Conservation (phyloP, 2,797 vertebrate genomes). For the Myotis vivesi region DNA sequence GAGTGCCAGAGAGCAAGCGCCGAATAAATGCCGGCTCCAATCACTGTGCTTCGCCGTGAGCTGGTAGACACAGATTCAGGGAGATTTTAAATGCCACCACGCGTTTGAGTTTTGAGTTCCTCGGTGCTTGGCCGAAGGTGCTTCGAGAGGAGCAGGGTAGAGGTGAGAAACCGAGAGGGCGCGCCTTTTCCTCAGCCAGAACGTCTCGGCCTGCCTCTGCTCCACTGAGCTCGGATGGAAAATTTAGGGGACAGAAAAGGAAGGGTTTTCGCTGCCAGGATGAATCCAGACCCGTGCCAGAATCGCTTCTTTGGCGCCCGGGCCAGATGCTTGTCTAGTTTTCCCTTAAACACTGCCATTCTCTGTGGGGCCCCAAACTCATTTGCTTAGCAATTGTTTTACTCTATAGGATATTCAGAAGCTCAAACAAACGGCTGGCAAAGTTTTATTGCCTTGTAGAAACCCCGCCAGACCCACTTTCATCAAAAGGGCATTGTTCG, state of each 20-base stretch:
- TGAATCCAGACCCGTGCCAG: not conserved
- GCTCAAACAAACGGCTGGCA: conserved; percentile 19
- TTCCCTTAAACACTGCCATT: not conserved
- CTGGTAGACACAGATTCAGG: not conserved
- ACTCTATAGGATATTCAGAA: conserved; percentile 37
- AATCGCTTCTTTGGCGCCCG: not conserved
- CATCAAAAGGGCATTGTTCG: conserved; percentile 50
- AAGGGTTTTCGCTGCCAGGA: not conserved
- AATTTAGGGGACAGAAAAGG: not conserved
- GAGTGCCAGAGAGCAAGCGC: not conserved
- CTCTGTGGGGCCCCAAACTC: conserved; percentile 21
- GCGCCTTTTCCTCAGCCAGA: not conserved
- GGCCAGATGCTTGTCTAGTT: not conserved
- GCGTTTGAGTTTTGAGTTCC: not conserved
- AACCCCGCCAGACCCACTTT: not conserved
- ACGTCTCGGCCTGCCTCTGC: not conserved
- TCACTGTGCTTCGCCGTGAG: not conserved
- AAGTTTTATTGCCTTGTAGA: conserved; percentile 21
- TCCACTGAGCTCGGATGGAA: not conserved
- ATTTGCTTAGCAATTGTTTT: conserved; percentile 33
- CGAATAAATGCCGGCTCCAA: rapidly evolving
- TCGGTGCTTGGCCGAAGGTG: not conserved
- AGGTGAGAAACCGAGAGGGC: not conserved
- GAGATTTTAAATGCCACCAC: not conserved
- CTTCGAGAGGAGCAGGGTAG: not conserved